These are phyloP conservation scores for Choloepus didactylus DNA, from an alignment of 2,797 vertebrate genomes.

Conservation along the genomic window DNA sequence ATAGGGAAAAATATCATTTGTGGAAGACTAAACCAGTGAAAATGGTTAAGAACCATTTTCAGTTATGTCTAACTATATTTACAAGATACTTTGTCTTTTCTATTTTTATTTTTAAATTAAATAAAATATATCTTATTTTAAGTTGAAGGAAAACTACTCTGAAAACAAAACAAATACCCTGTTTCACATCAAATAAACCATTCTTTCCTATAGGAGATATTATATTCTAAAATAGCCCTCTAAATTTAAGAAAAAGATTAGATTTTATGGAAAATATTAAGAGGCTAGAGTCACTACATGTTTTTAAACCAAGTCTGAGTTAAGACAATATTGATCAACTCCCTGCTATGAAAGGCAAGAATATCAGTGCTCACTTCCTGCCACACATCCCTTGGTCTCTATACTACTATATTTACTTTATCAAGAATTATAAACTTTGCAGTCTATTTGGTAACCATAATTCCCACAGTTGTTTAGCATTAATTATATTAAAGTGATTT, in stretches of 20 bases:
- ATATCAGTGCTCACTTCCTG: not conserved
- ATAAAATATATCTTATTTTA: not conserved
- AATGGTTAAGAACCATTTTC: not conserved
- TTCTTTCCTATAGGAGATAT: not conserved
- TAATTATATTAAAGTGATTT: conserved; percentile 8
- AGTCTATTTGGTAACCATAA: not conserved
- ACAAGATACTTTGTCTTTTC: not conserved
- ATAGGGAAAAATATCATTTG: not conserved
- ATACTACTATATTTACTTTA: not conserved
- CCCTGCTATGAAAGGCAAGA: not conserved
- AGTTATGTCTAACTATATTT: not conserved
- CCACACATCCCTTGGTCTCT: not conserved
- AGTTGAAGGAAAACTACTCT: conserved; percentile 19
- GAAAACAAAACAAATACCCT: not conserved
- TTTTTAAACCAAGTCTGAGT: conserved; percentile 12
- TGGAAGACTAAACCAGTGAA: not conserved
- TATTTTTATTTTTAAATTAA: conserved; percentile 38
- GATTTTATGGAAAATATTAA: not conserved
- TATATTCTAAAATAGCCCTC: not conserved
- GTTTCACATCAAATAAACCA: conserved; percentile 10
- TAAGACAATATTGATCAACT: not conserved
- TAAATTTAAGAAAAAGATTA: conserved; percentile 5
- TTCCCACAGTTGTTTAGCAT: not conserved
- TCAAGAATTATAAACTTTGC: conserved; percentile 20
- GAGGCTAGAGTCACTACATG: not conserved